These are phyloP conservation scores for Anguilla megastoma DNA, from an alignment of 2,797 vertebrate genomes.

Conservation along the genomic window DNA sequence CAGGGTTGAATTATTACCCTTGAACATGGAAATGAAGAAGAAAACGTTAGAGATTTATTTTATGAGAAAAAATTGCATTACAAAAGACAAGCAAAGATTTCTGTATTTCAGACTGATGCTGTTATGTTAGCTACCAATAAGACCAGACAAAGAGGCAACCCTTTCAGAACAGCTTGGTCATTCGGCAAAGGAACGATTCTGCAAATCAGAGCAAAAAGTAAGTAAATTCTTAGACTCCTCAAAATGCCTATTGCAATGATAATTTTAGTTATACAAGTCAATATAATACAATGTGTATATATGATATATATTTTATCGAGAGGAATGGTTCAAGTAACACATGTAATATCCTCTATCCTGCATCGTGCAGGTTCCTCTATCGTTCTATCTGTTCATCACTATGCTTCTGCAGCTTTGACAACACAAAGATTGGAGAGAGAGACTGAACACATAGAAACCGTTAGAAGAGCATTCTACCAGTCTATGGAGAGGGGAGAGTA, in stretches of 20 bases:
- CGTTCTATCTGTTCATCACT: background rate
- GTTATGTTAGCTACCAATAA: background rate
- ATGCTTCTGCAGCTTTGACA: background rate
- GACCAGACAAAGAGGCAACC: background rate
- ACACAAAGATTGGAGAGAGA: background rate
- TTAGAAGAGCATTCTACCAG: background rate
- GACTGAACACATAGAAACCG: background rate
- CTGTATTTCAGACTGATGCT: background rate
- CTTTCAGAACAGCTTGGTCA: background rate
- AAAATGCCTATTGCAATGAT: background rate
- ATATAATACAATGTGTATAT: background rate
- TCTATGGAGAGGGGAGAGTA: background rate
- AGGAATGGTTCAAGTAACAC: background rate
- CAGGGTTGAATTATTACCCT: background rate
- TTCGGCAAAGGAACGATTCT: background rate
- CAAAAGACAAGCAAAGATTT: background rate
- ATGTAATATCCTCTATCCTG: slow-evolving; percentile 13
- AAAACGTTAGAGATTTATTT: background rate
- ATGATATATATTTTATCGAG: background rate
- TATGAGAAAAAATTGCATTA: background rate
- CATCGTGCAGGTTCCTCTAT: background rate
- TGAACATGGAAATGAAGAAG: background rate
- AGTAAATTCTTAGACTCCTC: background rate
- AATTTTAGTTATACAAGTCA: background rate
- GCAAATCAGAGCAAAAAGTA: background rate